These are phyloP conservation scores for Hirudinaria manillensis DNA, from an alignment of 2,888 invertebrate genomes.

Conservation along the genomic window DNA sequence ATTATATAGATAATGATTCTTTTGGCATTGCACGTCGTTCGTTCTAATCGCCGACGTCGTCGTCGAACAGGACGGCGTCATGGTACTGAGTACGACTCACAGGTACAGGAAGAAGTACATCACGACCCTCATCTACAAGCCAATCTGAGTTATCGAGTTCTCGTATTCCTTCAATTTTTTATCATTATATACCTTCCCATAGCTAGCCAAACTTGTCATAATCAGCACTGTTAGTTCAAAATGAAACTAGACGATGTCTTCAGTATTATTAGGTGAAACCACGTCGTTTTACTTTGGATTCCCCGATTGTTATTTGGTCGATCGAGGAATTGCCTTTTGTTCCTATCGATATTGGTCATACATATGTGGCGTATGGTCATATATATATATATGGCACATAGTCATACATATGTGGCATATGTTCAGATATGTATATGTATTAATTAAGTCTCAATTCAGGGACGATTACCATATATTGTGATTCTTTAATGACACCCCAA, in stretches of 20 bases:
- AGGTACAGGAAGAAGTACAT: slow-evolving; percentile 98
- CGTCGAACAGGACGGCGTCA: slow-evolving; percentile 79
- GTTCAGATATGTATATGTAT: neutral
- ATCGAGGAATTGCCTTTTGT: no score
- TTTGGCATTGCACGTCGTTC: no score
- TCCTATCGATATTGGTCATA: no score
- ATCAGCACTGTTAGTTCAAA: neutral
- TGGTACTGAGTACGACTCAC: slow-evolving; percentile 97
- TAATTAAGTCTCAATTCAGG: neutral
- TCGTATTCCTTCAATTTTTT: neutral
- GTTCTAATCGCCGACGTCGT: neutral
- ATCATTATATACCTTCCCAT: neutral
- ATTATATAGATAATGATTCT: no score
- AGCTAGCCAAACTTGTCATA: neutral
- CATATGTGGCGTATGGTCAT: no score
- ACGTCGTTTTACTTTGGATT: no score
- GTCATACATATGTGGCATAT: neutral
- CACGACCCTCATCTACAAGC: slow-evolving; percentile 94
- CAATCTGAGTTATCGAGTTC: slow-evolving; percentile 61
- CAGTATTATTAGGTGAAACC: no score
- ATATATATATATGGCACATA: no score
- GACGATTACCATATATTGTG: no score
- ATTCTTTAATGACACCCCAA: no score
- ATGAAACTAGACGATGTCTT: no score
- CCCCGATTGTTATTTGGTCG: no score